Conservation (phyloP, 1,140 invertebrate genomes). For the Drosophila murphyi region DNA sequence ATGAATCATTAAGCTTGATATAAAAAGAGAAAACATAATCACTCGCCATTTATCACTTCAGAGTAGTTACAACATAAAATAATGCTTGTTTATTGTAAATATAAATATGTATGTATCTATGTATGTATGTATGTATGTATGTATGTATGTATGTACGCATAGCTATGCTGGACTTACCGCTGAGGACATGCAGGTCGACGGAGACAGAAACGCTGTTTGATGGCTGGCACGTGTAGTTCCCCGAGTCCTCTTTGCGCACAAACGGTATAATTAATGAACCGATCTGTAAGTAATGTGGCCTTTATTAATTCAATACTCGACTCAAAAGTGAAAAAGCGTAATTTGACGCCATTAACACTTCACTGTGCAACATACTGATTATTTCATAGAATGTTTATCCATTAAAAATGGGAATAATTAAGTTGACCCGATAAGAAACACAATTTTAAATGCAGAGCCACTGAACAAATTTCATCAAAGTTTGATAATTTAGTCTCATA, state of each 20-base stretch:
- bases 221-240: constrained; percentile 84
- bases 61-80: constrained; percentile 3
- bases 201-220: constrained; percentile 82
- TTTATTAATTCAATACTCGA: constrained; percentile 40
- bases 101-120: neutral
- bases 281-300: constrained; percentile 72
- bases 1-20: constrained; percentile 73
- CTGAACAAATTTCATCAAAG: too few species aligned
- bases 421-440: too few species aligned
- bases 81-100: neutral
- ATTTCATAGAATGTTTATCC: too few species aligned
- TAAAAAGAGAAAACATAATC: constrained; percentile 53
- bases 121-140: neutral
- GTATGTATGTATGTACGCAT: neutral
- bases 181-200: constrained; percentile 82
- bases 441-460: too few species aligned
- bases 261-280: constrained; percentile 89
- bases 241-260: constrained; percentile 83
- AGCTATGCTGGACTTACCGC: constrained; percentile 65
- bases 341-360: constrained; percentile 4
- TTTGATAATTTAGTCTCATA: too few species aligned
- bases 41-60: constrained; percentile 36
- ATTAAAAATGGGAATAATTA: too few species aligned
- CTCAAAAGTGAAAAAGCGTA: constrained; percentile 8
- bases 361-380: too few species aligned